phyloP scores from a whole-genome alignment of 2,888 invertebrate genomes.

The Rhabditophanes sp. region DNA sequence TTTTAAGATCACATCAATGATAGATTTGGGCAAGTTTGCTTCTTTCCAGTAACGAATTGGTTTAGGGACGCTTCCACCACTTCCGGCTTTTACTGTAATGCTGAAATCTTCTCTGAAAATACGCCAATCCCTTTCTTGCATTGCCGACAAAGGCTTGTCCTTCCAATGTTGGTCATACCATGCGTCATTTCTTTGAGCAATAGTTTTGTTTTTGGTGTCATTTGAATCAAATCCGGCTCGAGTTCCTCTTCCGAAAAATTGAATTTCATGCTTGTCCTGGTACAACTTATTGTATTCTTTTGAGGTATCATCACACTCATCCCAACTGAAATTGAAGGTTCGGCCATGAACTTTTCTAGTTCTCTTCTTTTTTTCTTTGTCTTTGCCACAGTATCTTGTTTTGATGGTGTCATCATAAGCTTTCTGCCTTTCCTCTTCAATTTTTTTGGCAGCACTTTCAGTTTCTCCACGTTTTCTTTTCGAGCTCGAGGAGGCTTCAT shows the following conservation, averaged over 20 bases:
- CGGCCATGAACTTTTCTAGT: conserved; percentile 84
- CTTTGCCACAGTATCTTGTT: conserved; percentile 5
- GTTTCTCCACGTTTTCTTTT: conserved; percentile 29
- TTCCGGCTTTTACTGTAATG: conserved; percentile 80
- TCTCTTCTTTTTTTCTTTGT: conserved; percentile 46
- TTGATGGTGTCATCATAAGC: not conserved
- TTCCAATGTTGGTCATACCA: conserved; percentile 99
- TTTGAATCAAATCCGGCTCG: conserved; percentile 96
- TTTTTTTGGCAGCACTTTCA: conserved; percentile 9
- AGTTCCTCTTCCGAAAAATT: conserved; percentile 92
- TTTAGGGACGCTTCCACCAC: conserved; percentile 74
- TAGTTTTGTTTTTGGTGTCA: no score
- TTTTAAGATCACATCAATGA: conserved; percentile 77
- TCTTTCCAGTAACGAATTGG: conserved; percentile 89
- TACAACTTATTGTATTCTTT: conserved; percentile 88
- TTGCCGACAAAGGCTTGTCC: conserved; percentile 76
- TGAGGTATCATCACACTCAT: conserved; percentile 92
- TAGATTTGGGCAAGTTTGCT: conserved; percentile 69
- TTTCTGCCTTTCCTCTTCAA: conserved; percentile 8
- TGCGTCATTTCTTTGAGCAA: conserved; percentile 81
- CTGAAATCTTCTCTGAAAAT: conserved; percentile 98
- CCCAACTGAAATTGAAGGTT: conserved; percentile 99
- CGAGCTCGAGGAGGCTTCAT: conserved; percentile 19
- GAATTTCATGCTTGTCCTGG: conserved; percentile 82
- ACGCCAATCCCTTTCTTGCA: conserved; percentile 98